Evolutionary conservation across 30 jellyfish, hydroid and myxozoan genomes (phyloP).

Genomic region (Hydractinia symbiolongicarpus): DNA sequence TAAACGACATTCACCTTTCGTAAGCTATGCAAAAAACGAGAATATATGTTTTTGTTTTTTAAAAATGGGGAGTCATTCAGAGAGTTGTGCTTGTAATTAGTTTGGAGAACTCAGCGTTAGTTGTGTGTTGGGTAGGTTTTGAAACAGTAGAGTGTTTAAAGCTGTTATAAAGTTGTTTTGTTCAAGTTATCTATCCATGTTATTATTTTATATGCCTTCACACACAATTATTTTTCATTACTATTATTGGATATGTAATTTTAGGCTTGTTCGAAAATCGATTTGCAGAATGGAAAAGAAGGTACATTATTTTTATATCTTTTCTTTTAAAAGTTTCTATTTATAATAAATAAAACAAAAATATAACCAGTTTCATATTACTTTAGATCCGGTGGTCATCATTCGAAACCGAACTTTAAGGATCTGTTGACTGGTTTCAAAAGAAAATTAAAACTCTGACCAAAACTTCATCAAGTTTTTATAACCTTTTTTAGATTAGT

Average conservation of each 20-base stretch:
- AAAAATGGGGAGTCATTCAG: no score
- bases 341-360: neutral
- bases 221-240: neutral
- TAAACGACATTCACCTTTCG: no score
- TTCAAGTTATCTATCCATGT: no score
- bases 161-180: no score
- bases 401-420: neutral
- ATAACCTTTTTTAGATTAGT: neutral
- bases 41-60: no score
- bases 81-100: no score
- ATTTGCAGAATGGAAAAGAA: neutral
- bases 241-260: neutral
- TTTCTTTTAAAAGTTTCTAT: neutral
- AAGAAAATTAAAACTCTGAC: neutral
- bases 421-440: neutral
- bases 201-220: neutral
- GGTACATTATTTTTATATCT: neutral
- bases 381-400: neutral
- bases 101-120: no score
- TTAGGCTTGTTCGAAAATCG: slow-evolving; percentile 16
- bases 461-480: neutral
- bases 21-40: no score
- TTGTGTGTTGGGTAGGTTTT: no score
- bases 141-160: no score
- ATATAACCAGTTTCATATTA: neutral